A percentile compares a stretch with the other conserved stretches of the same genome.
These are phyloP conservation scores for Vulpes lagopus DNA, from an alignment of 2,113 vertebrate genomes.

Conservation along the genomic window DNA sequence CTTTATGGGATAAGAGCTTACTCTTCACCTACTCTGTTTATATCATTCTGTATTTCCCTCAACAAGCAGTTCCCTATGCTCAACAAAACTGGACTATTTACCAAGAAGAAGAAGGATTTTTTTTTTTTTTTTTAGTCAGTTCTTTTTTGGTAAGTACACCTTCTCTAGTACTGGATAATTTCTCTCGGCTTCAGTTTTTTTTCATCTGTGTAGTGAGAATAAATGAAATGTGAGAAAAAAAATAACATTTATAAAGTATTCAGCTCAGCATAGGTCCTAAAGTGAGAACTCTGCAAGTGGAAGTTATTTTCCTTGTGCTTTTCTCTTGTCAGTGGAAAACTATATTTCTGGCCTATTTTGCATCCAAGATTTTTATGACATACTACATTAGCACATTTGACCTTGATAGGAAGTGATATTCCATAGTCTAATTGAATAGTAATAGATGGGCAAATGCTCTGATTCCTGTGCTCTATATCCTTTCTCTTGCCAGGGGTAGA, in stretches of 20 bases:
- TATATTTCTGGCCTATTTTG: conserved; percentile 80
- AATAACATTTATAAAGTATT: neutral
- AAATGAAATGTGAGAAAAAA: neutral
- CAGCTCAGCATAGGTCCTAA: neutral
- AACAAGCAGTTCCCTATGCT: neutral
- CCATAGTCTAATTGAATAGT: conserved; percentile 57
- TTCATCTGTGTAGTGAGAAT: neutral
- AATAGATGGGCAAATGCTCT: neutral
- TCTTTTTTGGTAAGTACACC: neutral
- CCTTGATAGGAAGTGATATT: conserved; percentile 82
- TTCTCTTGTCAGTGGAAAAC: neutral
- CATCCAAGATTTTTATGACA: conserved; percentile 78
- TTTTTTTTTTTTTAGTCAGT: neutral
- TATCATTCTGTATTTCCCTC: neutral
- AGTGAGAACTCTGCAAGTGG: neutral
- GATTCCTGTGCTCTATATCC: accelerated
- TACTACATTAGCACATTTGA: conserved; percentile 69
- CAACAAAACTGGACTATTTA: neutral
- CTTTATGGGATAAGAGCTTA: neutral
- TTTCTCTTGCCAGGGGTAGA: neutral
- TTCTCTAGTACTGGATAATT: neutral
- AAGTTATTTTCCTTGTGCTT: neutral
- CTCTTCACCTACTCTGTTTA: neutral
- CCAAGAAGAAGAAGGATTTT: neutral
- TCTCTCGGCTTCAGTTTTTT: neutral